A percentile compares a stretch with the other conserved stretches of the same genome.
phyloP scores from a whole-genome alignment of 2,113 vertebrate species.

The Bettongia penicillata region DNA sequence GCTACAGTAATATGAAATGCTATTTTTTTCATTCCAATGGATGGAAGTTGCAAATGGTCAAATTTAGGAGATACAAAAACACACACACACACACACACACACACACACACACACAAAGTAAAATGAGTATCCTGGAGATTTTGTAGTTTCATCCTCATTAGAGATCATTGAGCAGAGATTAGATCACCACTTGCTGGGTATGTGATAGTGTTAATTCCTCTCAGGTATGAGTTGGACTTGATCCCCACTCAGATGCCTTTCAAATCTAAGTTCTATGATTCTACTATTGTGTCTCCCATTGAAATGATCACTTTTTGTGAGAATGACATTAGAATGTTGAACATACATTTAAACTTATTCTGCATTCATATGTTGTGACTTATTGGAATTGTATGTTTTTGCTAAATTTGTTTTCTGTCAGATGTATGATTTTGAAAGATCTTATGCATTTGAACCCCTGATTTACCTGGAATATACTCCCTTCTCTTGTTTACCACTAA shows the following conservation, averaged over 20 bases:
- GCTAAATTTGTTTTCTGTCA: neutral
- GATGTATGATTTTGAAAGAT: neutral
- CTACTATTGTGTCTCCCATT: neutral
- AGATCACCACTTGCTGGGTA: no score
- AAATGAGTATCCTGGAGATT: no score
- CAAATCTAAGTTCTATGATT: neutral
- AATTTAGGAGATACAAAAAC: no score
- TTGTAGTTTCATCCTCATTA: no score
- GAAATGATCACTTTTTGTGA: neutral
- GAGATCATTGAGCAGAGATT: no score
- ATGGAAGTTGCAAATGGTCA: no score
- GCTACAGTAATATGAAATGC: no score
- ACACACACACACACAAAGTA: no score
- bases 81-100: no score
- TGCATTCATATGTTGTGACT: neutral
- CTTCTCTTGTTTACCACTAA: neutral
- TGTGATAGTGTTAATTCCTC: no score
- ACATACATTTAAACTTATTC: neutral
- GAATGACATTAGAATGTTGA: neutral
- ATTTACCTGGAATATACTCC: neutral
- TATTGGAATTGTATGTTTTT: neutral
- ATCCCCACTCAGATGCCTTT: neutral
- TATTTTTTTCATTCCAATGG: no score
- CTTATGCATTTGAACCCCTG: neutral
- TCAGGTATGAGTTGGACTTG: neutral